Evolutionary conservation across 2,113 vertebrate genomes (phyloP), one percentile per base, ranked within the genome.

Genomic region (Setophaga petechia): DNA sequence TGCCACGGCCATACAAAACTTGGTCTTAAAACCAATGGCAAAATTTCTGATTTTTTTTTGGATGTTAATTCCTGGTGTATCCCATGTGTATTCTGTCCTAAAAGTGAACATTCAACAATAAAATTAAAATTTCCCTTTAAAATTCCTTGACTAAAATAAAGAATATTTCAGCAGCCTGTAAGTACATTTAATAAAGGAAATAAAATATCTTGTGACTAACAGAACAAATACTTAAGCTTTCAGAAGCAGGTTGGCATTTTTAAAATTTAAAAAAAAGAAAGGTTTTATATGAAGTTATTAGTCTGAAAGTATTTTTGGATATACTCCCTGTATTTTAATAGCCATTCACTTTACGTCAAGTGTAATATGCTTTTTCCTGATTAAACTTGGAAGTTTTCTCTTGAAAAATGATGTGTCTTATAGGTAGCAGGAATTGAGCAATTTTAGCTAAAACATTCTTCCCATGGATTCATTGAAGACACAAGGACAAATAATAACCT

Each of bases 401-500:
- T 97, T 98, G 97, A 98, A 97, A 98, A 98, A 98, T 95, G 89
- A 97, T 95, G 73, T 97, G 95, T 96, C 96, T 95, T 90, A 94
- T 63, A 95, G 92, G 96, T 90, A 97, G 85, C 93, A 96, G 72
- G 89, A 96, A 92, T 96, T 97, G 97, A 98, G 97, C 93, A 97
- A 96, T 97, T 98, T 98, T 96, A 98, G 94, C 90, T 93, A 98
- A 98, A 97, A 91, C 84, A 95, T 96, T 97, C 92, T 96, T 96
- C 91, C 91, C 72, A 93, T 83, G 94, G 93, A 97, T 97, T 98
- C 95, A 93, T 68, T 89, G 96, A 88, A 97, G 91, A 96, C 96
- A 63, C 97, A 98, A 98, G 97, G 97, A 97, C 97, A 97, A 88
- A 95, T 95, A 97, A 97, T 98, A 98, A 98, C 96, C 97, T 98